Evolutionary conservation across 2,113 vertebrate genomes (phyloP).

Genomic region (Calonectris borealis): DNA sequence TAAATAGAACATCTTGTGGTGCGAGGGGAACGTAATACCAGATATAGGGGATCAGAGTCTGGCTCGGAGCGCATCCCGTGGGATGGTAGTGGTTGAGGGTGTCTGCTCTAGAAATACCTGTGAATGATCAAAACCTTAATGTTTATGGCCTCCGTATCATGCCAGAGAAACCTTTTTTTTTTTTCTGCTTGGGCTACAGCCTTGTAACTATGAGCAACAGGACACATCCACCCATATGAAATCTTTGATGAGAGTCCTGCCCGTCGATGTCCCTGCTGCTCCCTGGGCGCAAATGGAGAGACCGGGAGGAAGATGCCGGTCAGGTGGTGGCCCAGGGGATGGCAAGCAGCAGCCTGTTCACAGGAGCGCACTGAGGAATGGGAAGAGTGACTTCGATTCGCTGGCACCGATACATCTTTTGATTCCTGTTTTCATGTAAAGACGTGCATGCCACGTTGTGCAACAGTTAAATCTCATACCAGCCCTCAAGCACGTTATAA

Average conservation of each 20-base stretch:
- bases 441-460: neutral
- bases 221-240: neutral
- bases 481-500: neutral
- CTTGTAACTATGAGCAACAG: neutral
- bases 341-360: neutral
- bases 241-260: neutral
- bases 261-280: neutral
- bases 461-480: neutral
- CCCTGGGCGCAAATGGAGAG: neutral
- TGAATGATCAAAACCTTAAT: neutral
- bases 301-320: neutral
- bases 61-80: rapidly evolving
- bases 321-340: neutral
- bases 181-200: neutral
- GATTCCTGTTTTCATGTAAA: neutral
- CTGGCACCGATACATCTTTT: neutral
- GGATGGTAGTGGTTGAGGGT: neutral
- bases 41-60: neutral
- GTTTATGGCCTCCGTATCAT: neutral
- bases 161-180: neutral
- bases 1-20: no score
- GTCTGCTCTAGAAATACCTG: neutral
- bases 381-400: neutral
- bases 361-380: neutral
- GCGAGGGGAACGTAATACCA: rapidly evolving